phyloP scores from a whole-genome alignment of 2,797 vertebrate genomes.

The Champsocephalus gunnari region DNA sequence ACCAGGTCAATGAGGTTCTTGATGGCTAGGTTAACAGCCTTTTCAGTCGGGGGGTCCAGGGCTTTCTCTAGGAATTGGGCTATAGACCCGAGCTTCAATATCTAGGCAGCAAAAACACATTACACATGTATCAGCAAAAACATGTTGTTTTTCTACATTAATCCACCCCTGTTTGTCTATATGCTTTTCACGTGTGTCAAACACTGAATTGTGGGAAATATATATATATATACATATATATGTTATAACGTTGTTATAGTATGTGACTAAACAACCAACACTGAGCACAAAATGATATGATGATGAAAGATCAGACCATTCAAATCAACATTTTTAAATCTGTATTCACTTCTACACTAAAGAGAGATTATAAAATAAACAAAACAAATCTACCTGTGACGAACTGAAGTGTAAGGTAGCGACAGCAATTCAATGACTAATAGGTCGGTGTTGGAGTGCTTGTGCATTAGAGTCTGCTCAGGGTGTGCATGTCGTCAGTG shows the following conservation, averaged over 20 bases:
- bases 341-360: conserved; percentile 25
- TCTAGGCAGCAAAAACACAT: conserved; percentile 77
- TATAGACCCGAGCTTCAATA: conserved; percentile 93
- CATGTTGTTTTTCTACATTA: neutral
- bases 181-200: neutral
- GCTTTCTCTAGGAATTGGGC: conserved; percentile 91
- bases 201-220: neutral
- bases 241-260: neutral
- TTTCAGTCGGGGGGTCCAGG: conserved; percentile 91
- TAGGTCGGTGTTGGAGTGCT: conserved; percentile 37
- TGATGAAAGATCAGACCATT: conserved; percentile 4
- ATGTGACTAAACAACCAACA: neutral
- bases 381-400: conserved; percentile 7
- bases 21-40: conserved; percentile 90
- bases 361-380: conserved; percentile 18
- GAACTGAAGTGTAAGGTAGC: conserved; percentile 22
- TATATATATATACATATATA: neutral
- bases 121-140: conserved; percentile 13
- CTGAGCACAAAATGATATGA: neutral
- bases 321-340: conserved; percentile 8
- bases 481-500: conserved; percentile 52
- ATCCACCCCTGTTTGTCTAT: neutral
- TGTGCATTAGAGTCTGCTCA: conserved; percentile 50
- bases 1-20: conserved; percentile 95
- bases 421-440: conserved; percentile 36